phyloP scores from a whole-genome alignment of 2,888 invertebrate species.

The Cyclophora albipunctata region DNA sequence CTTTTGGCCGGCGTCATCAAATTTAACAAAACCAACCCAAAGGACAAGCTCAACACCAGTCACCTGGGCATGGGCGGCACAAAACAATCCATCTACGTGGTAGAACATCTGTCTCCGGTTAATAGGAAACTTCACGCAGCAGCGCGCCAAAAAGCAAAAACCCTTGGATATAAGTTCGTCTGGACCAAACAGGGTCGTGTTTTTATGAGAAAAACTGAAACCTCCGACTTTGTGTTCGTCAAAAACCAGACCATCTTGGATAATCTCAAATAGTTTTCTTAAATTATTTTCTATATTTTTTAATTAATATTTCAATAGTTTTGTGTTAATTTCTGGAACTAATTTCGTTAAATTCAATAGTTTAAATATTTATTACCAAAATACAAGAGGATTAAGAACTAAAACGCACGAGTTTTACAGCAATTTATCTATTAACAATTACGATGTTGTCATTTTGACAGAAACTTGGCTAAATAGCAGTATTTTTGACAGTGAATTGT shows the following conservation, averaged over 20 bases:
- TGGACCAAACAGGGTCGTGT: constrained; percentile 8
- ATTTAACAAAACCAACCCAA: too few species aligned
- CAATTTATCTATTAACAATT: background rate
- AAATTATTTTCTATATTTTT: background rate
- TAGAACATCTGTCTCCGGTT: constrained; percentile 5
- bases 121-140: constrained; percentile 7
- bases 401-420: background rate
- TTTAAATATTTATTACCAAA: constrained; percentile 1
- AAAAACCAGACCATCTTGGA: constrained; percentile 1
- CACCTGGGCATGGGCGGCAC: constrained; percentile 3
- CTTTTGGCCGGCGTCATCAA: background rate
- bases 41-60: constrained; percentile 2
- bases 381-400: constrained; percentile 6
- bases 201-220: constrained; percentile 1
- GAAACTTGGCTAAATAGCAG: constrained; percentile 1
- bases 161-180: constrained; percentile 6
- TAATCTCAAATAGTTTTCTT: background rate
- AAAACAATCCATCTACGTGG: constrained; percentile 2
- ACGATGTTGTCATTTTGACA: background rate
- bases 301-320: too few species aligned
- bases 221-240: constrained; percentile 1
- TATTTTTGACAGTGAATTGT: background rate
- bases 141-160: constrained; percentile 5
- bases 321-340: background rate
- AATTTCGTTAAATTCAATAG: constrained; percentile 3